phyloP scores from a whole-genome alignment of 1,140 invertebrate species.

The Eumaeus atala region DNA sequence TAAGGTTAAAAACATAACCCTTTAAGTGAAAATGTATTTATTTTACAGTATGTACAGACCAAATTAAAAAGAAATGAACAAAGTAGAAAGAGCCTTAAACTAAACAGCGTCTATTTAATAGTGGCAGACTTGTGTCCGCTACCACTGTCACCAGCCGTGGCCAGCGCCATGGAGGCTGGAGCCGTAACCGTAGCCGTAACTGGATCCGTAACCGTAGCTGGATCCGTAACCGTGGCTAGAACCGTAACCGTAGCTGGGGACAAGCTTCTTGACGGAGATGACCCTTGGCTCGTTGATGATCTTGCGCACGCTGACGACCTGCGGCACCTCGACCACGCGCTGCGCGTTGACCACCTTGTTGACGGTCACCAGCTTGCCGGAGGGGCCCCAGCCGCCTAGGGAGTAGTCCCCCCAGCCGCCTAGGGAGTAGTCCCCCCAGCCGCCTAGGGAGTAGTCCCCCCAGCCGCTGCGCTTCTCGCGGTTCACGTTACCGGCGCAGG shows the following conservation, averaged over 20 bases:
- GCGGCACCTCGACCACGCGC: slow-evolving; percentile 30
- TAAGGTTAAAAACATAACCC: too few relatives aligned
- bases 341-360: slow-evolving; percentile 33
- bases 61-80: too few relatives aligned
- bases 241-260: slow-evolving; percentile 22
- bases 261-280: slow-evolving; percentile 31
- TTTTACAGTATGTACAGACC: too few relatives aligned
- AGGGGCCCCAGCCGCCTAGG: slow-evolving; percentile 22
- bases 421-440: slow-evolving; percentile 4
- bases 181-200: background rate
- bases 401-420: slow-evolving; percentile 21
- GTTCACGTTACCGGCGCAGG: slow-evolving; percentile 14
- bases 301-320: slow-evolving; percentile 38
- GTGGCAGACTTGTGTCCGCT: too few relatives aligned
- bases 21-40: too few relatives aligned
- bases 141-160: background rate
- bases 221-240: slow-evolving; percentile 8
- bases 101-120: too few relatives aligned
- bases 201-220: background rate
- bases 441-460: slow-evolving; percentile 12
- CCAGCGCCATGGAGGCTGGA: too few relatives aligned
- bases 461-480: slow-evolving; percentile 23
- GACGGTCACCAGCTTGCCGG: slow-evolving; percentile 29
- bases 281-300: slow-evolving; percentile 32
- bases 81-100: too few relatives aligned